Base-by-base conservation (phyloP, 1,140 invertebrate genomes). In the Zophobas morio region DNA sequence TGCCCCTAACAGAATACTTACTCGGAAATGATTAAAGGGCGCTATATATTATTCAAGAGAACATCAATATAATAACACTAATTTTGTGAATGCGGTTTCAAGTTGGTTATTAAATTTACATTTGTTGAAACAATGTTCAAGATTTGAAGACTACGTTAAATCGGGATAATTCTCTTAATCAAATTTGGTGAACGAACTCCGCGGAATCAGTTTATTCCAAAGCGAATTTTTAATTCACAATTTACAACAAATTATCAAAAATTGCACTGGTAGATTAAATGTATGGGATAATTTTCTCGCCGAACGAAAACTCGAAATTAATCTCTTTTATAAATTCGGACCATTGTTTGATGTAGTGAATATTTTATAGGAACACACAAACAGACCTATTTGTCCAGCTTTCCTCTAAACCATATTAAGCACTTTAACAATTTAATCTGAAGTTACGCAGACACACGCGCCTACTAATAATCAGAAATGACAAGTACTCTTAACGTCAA, bases 41-140 rank as follows among this genome's bases (percentile, higher is more conserved):
- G 60, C 42, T 66, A 60, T 66, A 66, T 8, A 66, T 66, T 66
- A 66, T 66, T 66, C 60, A 66, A 66, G n/a, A 42, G 20, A 2
- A 42, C 20, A 8, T 2, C 33, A 66, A 66, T 20, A 66, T 66
- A 66, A 66, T 66, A 66, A 66, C 35, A 42, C 39, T 42, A 66
- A 66, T 66, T 66, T 20, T 66, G 37, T 42, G 42, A 66, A 40
- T 6, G 60, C 2, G 6, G 20, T 20, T 51, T 51, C n/a, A 2
- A 20, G 2, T 20, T 51, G 2, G 3, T 6, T 36, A 63, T 37
- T 36, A 37, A 63, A 63, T 63, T 63, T 63, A 36, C 8, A 32
- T 63, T 37, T 63, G n/a, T 63, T 63, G 6, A 63, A 36, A 8
- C 35, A 20, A 46, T 66, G 37, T 42, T 42, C 53, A 8, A 20